Base-by-base conservation (phyloP, 2,797 vertebrate genomes). In the Sylvia borin region DNA sequence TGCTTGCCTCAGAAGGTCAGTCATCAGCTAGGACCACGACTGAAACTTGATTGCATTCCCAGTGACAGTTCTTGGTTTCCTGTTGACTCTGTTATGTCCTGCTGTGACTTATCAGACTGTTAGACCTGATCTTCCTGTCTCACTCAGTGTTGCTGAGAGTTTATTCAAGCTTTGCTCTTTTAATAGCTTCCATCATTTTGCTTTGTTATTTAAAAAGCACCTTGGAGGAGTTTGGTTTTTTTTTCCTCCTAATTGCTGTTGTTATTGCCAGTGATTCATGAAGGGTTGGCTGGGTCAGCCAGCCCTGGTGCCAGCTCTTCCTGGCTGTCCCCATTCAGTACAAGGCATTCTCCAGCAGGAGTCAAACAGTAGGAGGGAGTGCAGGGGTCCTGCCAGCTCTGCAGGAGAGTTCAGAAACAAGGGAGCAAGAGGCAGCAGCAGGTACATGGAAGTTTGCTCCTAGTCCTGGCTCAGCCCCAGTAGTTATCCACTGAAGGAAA, bases 81-180 rank as follows among this genome's bases (percentile, higher is more conserved):
- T 82, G 34, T 85, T 87, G 75, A 40, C 51, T 58, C 31, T 80
- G 13, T 67, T 34, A 42, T 24, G 42, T 92, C 71, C 78, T 72
- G 1, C 72, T 62, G 68, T 83, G 89, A 79, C 58, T 92, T 76
- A 78, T 17, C 85, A 76, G 77, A 60, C 66, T 94, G 81, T 34
- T 85, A 64, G 90, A 91, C 81, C 81, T 68, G 54, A 60, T 91
- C 75, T 91, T 95, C 85, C 88, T 65, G 75, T 92, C 84, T 94
- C 51, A 5, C 24, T 87, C 65, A 22, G n/a, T 34, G 38, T 29
- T 48, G 72, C 54, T 43, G 31, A 76, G 57, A 90, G 60, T 45
- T 92, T 92, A 90, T 66, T 84, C 61, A 91, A 38, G 55, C 54
- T 85, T 71, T 45, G 20, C 36, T 93, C 62, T 88, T 81, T 57